Evolutionary conservation across 1,140 invertebrate genomes (phyloP).

Genomic region (Calliopsis andreniformis): DNA sequence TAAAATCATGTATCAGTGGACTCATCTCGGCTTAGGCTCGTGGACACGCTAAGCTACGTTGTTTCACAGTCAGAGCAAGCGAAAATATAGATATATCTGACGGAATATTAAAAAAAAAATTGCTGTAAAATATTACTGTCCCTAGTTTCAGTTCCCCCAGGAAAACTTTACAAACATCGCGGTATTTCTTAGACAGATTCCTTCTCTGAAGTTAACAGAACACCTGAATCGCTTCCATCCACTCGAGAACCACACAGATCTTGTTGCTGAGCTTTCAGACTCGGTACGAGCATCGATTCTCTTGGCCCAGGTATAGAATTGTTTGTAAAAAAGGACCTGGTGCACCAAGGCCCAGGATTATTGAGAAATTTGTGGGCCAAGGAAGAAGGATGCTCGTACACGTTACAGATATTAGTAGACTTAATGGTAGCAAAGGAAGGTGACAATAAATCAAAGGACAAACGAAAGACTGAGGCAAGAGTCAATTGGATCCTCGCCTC

Average conservation of each 20-base stretch:
- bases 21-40: slow-evolving; percentile 53
- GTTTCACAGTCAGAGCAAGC: slow-evolving; percentile 35
- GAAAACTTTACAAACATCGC: too few relatives aligned
- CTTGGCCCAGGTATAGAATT: background rate
- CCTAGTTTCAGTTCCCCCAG: too few relatives aligned
- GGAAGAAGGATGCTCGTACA: slow-evolving; percentile 12
- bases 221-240: slow-evolving; percentile 17
- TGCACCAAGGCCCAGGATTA: too few relatives aligned
- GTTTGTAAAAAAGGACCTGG: too few relatives aligned
- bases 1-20: too few relatives aligned
- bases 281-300: background rate
- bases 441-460: background rate
- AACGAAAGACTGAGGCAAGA: background rate
- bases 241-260: slow-evolving; percentile 5
- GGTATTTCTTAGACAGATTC: too few relatives aligned
- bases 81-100: slow-evolving; percentile 32
- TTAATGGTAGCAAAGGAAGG: too few relatives aligned
- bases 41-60: slow-evolving; percentile 53
- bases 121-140: background rate
- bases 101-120: slow-evolving; percentile 4
- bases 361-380: too few relatives aligned
- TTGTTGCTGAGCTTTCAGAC: background rate
- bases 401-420: background rate
- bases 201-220: background rate
- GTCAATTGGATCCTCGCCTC: slow-evolving; percentile 9